Percentiles rank a stretch among this genome's conserved stretches.
Evolutionary conservation across 1,140 invertebrate species (phyloP).

Genomic region (Dendroctonus valens): DNA sequence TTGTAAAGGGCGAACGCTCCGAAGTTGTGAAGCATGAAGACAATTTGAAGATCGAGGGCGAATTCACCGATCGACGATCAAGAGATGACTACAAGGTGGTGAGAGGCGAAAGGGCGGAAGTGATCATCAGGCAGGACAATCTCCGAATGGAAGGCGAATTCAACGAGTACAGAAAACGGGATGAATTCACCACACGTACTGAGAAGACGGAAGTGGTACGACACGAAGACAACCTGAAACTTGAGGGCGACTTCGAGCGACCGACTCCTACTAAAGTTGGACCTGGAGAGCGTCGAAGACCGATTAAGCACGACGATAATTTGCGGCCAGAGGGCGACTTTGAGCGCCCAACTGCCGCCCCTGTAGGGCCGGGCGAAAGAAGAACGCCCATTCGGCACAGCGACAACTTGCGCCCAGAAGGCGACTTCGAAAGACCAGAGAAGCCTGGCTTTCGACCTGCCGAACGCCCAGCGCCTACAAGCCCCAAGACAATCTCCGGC

Average conservation of each 20-base stretch:
- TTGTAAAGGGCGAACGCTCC: conserved; percentile 53
- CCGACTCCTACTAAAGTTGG: conserved; percentile 42
- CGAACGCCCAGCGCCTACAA: conserved; percentile 57
- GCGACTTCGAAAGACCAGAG: conserved; percentile 53
- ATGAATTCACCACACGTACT: conserved; percentile 41
- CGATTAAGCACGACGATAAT: conserved; percentile 52
- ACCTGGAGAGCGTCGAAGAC: conserved; percentile 47
- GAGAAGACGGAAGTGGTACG: conserved; percentile 42
- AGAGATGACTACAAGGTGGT: conserved; percentile 51
- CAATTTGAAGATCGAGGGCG: conserved; percentile 57
- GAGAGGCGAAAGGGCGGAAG: conserved; percentile 54
- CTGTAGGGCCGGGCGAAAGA: conserved; percentile 50
- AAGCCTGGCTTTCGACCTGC: conserved; percentile 51
- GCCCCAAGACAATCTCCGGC: conserved; percentile 52
- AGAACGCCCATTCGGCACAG: conserved; percentile 54
- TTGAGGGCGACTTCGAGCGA: conserved; percentile 62
- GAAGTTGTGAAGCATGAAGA: conserved; percentile 61
- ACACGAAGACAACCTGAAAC: conserved; percentile 61
- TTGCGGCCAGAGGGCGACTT: conserved; percentile 54
- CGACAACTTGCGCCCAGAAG: conserved; percentile 60
- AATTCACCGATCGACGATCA: conserved; percentile 53
- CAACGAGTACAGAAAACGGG: conserved; percentile 52
- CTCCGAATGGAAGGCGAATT: conserved; percentile 57
- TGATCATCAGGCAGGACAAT: conserved; percentile 55
- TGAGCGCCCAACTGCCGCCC: conserved; percentile 40